phyloP scores from a whole-genome alignment of 1,140 invertebrate species.

The Drosophila equinoxialis region DNA sequence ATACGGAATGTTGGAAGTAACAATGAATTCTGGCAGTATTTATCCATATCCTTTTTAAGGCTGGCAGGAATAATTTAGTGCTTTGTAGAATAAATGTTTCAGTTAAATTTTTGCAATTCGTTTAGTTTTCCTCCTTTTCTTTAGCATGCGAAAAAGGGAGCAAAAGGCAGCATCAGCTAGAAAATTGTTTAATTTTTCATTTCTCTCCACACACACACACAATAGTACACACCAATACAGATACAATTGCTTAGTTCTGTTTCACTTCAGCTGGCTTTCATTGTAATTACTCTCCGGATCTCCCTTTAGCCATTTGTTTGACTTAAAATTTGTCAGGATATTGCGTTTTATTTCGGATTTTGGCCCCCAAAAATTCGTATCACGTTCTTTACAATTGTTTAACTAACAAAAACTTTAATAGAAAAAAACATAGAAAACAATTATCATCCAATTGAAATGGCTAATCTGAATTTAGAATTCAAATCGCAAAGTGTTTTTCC shows the following conservation, averaged over 20 bases:
- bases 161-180: constrained; percentile 35
- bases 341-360: constrained; percentile 24
- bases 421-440: constrained; percentile 39
- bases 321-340: constrained; percentile 75
- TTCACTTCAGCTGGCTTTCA: constrained; percentile 32
- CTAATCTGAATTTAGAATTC: constrained; percentile 37
- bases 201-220: constrained; percentile 29
- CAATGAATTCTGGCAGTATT: not conserved
- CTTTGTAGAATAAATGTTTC: constrained; percentile 77
- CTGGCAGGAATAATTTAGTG: constrained; percentile 71
- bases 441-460: constrained; percentile 63
- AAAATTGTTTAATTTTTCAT: constrained; percentile 82
- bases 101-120: constrained; percentile 78
- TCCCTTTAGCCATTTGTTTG: constrained; percentile 72
- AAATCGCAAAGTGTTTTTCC: not conserved
- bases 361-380: constrained; percentile 21
- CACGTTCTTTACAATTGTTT: constrained; percentile 27
- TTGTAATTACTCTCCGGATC: constrained; percentile 74
- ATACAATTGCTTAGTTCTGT: constrained; percentile 20
- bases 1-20: not conserved
- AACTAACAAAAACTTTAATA: constrained; percentile 27
- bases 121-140: constrained; percentile 39
- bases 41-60: constrained; percentile 32
- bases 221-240: not conserved
- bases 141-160: not conserved